Base-by-base conservation (phyloP, 2,888 invertebrate species). In the Bombylius major region DNA sequence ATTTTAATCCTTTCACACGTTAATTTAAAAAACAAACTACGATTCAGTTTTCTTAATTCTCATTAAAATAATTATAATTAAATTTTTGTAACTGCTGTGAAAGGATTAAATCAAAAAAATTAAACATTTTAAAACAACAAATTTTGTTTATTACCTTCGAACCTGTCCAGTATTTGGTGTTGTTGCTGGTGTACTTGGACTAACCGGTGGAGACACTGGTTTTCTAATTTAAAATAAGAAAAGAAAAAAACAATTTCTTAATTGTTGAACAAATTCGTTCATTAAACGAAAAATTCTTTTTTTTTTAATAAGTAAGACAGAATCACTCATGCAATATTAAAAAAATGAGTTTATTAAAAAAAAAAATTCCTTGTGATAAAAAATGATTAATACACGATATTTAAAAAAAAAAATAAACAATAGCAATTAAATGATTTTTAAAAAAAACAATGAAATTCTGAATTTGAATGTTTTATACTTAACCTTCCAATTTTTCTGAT, bases 171-270 rank as follows among this genome's bases (percentile, higher is more conserved):
- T 23, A 23, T 23, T 23, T 23, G 23, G 23, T 14, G 45, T 45
- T 61, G 66, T 62, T 59, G 64, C 61, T 59, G 62, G 63, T 52
- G 65, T 61, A 60, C 64, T 62, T 54, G 67, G 64, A 62, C 66
- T 68, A 57, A 65, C 63, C 61, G 68, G 69, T 62, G 73, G 69
- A 63, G 70, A 70, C 62, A 68, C 67, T 59, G 68, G 66, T 67
- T 68, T 69, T 65, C 69, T 70, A 60, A 23, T 23, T 23, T 23
- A 36, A 56, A 56, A 55, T 58, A 54, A 34, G 7, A 45, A 56
- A 51, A n/a, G 60, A 53, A 56, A 59, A 50, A 47, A 57, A 57
- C 54, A 42, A 39, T 39, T 39, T 39, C 7, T 9, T 9, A 39
- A 9, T 39, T 4, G 3, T 11, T 39, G 11, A 44, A 44, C 8